Conservation (phyloP, 2,888 invertebrate species). For the Sclerodermus sp. region DNA sequence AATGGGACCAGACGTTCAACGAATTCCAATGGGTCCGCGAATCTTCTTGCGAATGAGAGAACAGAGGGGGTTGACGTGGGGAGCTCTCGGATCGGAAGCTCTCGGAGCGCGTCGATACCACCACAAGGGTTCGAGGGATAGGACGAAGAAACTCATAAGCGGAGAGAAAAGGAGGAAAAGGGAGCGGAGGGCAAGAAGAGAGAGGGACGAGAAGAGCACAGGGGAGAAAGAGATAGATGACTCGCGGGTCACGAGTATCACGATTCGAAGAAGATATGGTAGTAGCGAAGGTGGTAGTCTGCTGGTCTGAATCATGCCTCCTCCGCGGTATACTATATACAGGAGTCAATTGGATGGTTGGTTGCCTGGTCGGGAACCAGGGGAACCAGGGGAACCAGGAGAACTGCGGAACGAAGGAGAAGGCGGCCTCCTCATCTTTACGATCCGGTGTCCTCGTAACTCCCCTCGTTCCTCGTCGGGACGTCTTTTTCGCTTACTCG, state of each 20-base stretch:
- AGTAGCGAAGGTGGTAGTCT: constrained; percentile 29
- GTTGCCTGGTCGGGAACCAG: constrained; percentile 28
- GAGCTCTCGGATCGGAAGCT: no score
- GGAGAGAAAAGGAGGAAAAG: no score
- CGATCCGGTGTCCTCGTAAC: constrained; percentile 41
- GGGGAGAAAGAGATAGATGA: constrained; percentile 10
- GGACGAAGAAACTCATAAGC: no score
- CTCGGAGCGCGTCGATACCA: no score
- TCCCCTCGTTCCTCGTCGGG: constrained; percentile 21
- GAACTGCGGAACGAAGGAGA: constrained; percentile 25
- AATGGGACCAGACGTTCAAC: no score
- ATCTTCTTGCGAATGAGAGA: no score
- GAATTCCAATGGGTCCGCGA: no score
- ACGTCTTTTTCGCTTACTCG: not conserved
- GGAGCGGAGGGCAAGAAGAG: no score
- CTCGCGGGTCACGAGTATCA: constrained; percentile 43
- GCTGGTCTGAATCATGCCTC: constrained; percentile 33
- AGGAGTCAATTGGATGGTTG: constrained; percentile 41
- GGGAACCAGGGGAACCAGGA: constrained; percentile 16
- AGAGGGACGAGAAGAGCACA: no score
- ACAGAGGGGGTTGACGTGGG: no score
- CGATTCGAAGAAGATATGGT: constrained; percentile 33
- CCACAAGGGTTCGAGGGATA: no score
- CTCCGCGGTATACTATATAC: constrained; percentile 28
- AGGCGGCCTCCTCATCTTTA: constrained; percentile 42